A percentile compares a stretch with the other conserved stretches of the same genome.
These are phyloP conservation scores for Eupithecia dodoneata DNA, from an alignment of 2,888 invertebrate genomes.

Conservation along the genomic window DNA sequence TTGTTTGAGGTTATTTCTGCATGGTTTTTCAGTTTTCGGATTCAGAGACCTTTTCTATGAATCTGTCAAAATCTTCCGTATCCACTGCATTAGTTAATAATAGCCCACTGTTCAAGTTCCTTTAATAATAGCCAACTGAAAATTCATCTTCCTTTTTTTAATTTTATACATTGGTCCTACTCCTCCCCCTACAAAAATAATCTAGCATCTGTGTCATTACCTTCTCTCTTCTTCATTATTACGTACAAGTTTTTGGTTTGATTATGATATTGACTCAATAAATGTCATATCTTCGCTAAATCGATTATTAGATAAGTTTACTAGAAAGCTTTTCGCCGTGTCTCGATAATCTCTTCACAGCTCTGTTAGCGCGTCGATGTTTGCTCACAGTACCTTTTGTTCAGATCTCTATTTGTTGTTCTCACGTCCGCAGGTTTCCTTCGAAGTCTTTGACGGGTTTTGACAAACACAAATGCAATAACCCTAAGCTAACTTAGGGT, in stretches of 20 bases:
- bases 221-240: not conserved
- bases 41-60: not conserved
- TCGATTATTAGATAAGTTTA: conserved; percentile 9
- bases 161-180: not conserved
- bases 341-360: conserved; percentile 31
- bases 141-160: not conserved
- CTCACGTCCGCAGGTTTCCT: conserved; percentile 59
- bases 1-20: not conserved
- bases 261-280: not conserved
- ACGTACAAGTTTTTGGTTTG: not conserved
- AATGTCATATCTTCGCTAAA: not conserved
- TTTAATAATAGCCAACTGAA: not conserved
- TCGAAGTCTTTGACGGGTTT: conserved; percentile 37
- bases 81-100: not conserved
- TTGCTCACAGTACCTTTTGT: conserved; percentile 44
- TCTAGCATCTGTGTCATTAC: not conserved
- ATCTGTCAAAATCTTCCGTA: not conserved
- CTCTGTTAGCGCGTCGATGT: conserved; percentile 56
- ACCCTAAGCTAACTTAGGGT: not conserved
- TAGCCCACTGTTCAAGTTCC: not conserved
- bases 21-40: not conserved
- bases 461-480: conserved; percentile 6
- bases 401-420: conserved; percentile 62
- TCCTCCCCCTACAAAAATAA: not conserved
- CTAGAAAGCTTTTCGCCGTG: conserved; percentile 20